Base-by-base conservation (phyloP, 2,797 vertebrate genomes). In the Hydrophis major region DNA sequence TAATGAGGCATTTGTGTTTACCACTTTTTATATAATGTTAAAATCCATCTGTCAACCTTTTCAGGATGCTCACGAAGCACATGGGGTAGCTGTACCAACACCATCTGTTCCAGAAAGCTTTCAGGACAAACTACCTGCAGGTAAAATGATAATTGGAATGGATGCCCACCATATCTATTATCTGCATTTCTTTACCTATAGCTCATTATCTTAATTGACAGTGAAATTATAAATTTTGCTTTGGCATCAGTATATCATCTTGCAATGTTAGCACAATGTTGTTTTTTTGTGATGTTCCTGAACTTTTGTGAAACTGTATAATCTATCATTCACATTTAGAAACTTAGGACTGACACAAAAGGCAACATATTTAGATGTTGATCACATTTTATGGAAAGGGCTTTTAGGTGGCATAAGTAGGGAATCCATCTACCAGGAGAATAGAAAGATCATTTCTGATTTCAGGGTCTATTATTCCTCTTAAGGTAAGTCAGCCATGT, bases 71-170 rank as follows among this genome's bases (percentile, higher is more conserved):
- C 97, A 97, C n/a, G 98, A 98, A 87, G 96, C 96, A 87, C 98
- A 98, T 0, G 98, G 97, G 13, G 97, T 98, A 92, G 98, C 98
- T 66, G 98, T 98, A 89, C 98, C 98, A 78, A 98, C 98, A 0
- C 98, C 98, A 0, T 98, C 97, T 0, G 97, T 98, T 90, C 98
- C 98, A 87, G 95, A 96, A 92, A 96, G 94, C 50, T 98, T 98
- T 96, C 95, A 93, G 60, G 97, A 97, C 86, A 97, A 98, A 94
- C 91, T 95, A 92, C 27, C 93, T 90, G 95, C 95, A 50, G 97
- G 98, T 98, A 97, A 97, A 97, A 83, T 57, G 63, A 37, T 59
- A 25, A 69, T 78, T 89, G 37, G 20, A 4, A 83, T 47, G 74
- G 37, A 42, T 4, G 37, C 20, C 47, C 37, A 83, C 37, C 74